Evolutionary conservation across 2,888 invertebrate genomes (phyloP), one percentile per base, ranked within the genome.

Genomic region (Ecliptopera silaceata): DNA sequence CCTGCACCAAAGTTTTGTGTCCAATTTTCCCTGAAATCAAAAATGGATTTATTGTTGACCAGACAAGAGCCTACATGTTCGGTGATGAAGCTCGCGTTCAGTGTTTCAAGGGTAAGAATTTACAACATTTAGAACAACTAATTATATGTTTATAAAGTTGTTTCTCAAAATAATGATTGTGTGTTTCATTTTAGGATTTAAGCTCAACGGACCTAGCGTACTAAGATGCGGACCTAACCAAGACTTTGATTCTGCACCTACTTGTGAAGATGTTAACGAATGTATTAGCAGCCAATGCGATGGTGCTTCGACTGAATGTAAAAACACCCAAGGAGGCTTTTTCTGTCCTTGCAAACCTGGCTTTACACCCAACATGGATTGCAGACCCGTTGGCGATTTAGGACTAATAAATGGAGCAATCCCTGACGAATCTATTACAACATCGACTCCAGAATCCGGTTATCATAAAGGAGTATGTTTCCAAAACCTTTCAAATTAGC

Each of bases 31-130:
- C 97, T 0, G 94, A 94, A 77, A 96, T 98, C 60, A 94, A 95
- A 70, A 97, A 97, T 74, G 98, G 98, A 13, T 97, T 96, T 71
- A 93, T 98, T 39, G 95, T 96, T 17, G 97, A 98, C 70, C 91
- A 93, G 13, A 93, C 94, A 0, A 93, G 95, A 64, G 91, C 94
- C 43, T 98, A 97, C 77, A 95, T 93, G 80, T 98, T 93, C 70
- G 97, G 97, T 1, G 98, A 98, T 77, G 97, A 98, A 88, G 97
- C 97, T 11, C 92, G 97, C 61, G 97, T 97, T 8, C 97, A 98
- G 76, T 98, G 98, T 80, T 96, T 95, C 75, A 96, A 96, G 86
- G 91, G 91, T 90, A 79, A 50, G 31, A 43, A 31, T 12, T 4
- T n/a, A n/a, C n/a, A 5, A 18, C 18, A 43, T 41, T 15, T 26